Conservation (phyloP, 1,140 invertebrate species). For the Sminthurides bifidus region DNA sequence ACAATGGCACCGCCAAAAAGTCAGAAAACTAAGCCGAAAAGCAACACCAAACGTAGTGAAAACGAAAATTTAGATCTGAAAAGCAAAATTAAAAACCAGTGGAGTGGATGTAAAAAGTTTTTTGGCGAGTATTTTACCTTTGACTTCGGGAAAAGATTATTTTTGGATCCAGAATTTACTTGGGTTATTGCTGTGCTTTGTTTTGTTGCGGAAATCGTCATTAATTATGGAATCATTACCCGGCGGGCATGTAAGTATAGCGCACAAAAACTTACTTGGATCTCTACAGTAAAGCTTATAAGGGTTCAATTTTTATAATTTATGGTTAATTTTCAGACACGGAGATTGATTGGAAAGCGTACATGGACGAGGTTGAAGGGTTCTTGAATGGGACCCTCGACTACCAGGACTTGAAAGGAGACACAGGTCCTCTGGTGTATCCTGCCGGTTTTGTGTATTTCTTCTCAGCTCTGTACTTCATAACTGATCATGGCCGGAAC, state of each 20-base stretch:
- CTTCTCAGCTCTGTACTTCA: slow-evolving; percentile 68
- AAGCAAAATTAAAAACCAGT: too few relatives aligned
- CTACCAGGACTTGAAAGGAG: slow-evolving; percentile 71
- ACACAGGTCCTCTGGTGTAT: slow-evolving; percentile 90
- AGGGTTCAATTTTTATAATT: neutral
- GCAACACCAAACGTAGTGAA: too few relatives aligned
- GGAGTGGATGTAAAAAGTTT: too few relatives aligned
- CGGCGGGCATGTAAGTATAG: slow-evolving; percentile 26
- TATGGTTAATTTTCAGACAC: slow-evolving; percentile 47
- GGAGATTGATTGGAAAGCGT: slow-evolving; percentile 96
- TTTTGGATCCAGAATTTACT: slow-evolving; percentile 23
- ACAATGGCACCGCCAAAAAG: too few relatives aligned
- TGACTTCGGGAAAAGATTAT: slow-evolving; percentile 16
- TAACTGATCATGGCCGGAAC: slow-evolving; percentile 69
- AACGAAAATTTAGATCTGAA: too few relatives aligned
- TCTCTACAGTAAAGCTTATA: neutral
- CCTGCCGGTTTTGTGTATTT: slow-evolving; percentile 96
- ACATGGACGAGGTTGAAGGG: slow-evolving; percentile 97
- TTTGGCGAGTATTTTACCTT: too few relatives aligned
- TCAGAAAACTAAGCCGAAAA: too few relatives aligned
- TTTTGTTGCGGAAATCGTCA: slow-evolving; percentile 26
- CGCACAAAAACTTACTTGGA: neutral
- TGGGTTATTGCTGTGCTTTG: slow-evolving; percentile 14
- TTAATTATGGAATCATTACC: slow-evolving; percentile 23
- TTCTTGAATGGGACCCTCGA: slow-evolving; percentile 88